Evolutionary conservation across 2,113 vertebrate genomes (phyloP), one percentile per base, ranked within the genome.

Genomic region (Dasypus novemcinctus): DNA sequence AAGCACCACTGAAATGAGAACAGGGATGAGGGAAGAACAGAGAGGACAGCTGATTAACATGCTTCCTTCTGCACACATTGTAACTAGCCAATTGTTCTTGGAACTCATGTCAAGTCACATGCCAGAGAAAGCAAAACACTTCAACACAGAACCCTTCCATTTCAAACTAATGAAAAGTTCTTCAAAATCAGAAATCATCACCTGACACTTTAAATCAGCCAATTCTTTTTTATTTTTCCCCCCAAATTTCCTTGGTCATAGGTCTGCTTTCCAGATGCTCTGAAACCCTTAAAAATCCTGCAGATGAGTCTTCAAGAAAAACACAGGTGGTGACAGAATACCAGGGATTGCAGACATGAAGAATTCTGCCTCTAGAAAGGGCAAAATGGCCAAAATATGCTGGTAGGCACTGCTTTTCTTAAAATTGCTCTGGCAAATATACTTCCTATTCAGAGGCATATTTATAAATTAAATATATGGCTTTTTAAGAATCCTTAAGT

Each of bases 1-100:
- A 98, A 99, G 99, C 98, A 99, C 99, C 98, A 99, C 99, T 99
- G 97, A 87, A 93, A 90, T 2, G 18, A 97, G 94, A 13, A 86
- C 14, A 80, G 72, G 36, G 27, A 31, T 5, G 18, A 27, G 33
- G 21, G 54, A 38, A 21, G 27, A 4, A 61, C 10, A 88, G 13
- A 86, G 85, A 88, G 49, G 72, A 49, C 6, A 76, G 83, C 61
- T 0, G 6, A 46, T 96, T 49, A 97, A 61, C 17, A 57, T 14
- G 25, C 31, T 78, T 90, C 72, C 78, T 81, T 81, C 95, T 64
- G 49, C 49, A 86, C 33, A 63, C 57, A 18, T 15, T 59, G 33
- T 21, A 66, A 33, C 43, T 18, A 36, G 36, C 54, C 21, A 31
- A 52, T 33, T 54, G 79, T 63, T 83, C 85, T 68, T 43, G n/a